Evolutionary conservation across 2,113 vertebrate genomes (phyloP).

Genomic region (Cervus canadensis): DNA sequence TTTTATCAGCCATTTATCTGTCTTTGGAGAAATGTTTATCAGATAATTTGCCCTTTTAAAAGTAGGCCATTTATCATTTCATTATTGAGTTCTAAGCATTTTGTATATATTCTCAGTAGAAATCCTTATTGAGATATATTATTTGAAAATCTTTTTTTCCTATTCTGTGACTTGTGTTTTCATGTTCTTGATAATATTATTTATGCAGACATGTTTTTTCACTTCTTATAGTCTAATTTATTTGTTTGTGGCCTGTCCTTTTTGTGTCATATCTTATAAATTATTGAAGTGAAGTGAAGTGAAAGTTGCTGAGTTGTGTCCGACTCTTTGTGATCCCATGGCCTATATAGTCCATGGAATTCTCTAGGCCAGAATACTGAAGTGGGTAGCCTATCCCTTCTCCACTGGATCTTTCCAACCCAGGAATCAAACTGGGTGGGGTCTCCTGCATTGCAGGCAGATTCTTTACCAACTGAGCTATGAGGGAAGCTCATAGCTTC

Average conservation of each 20-base stretch:
- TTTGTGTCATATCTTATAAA: not conserved
- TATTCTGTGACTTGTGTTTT: not conserved
- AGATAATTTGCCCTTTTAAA: not conserved
- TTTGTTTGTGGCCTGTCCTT: not conserved
- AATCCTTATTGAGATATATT: not conserved
- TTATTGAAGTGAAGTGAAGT: not conserved
- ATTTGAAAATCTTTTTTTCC: not conserved
- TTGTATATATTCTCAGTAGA: not conserved
- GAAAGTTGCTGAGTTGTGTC: not conserved
- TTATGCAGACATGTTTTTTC: not conserved
- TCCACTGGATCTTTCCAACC: not conserved
- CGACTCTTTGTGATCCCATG: not conserved
- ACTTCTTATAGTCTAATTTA: not conserved
- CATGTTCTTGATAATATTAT: not conserved
- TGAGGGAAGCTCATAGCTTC: not conserved
- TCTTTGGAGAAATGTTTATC: not conserved
- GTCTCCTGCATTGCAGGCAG: not conserved
- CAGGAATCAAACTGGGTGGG: not conserved
- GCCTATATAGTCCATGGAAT: not conserved
- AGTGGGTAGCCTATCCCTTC: not conserved
- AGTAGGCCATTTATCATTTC: not conserved
- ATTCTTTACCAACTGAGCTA: not conserved
- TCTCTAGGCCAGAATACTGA: not conserved
- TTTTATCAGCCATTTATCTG: not conserved
- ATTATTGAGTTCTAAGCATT: not conserved